Conservation (phyloP, 2,888 invertebrate genomes). For the Caenorhabditis virilis region DNA sequence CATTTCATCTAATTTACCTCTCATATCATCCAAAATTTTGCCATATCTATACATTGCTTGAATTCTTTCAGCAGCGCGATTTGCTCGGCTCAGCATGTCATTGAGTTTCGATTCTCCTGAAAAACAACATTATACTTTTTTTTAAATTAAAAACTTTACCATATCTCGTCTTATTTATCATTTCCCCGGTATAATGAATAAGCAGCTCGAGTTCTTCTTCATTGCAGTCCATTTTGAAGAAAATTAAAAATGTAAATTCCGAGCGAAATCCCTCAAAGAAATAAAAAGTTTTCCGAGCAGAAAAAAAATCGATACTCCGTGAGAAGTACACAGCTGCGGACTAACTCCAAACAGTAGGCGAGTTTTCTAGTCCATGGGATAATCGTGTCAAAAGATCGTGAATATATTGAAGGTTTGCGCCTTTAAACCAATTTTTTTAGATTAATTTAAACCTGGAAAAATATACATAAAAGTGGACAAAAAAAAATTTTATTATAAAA, state of each 20-base stretch:
- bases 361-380: neutral
- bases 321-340: neutral
- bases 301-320: too few species aligned
- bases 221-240: neutral
- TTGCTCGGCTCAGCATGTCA: conserved; percentile 29
- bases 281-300: too few species aligned
- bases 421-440: too few species aligned
- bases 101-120: conserved; percentile 31
- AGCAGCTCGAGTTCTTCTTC: neutral
- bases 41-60: conserved; percentile 29
- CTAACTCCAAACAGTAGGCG: neutral
- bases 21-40: conserved; percentile 13
- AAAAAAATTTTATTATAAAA: too few species aligned
- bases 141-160: neutral
- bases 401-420: too few species aligned
- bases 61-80: conserved; percentile 19
- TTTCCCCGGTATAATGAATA: neutral
- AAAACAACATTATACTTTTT: neutral
- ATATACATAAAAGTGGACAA: too few species aligned
- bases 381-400: too few species aligned
- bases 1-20: too few species aligned
- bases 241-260: neutral
- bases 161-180: neutral
- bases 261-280: neutral
- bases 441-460: too few species aligned